Base-by-base conservation (phyloP, 2,797 vertebrate genomes). In the Miichthys miiuy region DNA sequence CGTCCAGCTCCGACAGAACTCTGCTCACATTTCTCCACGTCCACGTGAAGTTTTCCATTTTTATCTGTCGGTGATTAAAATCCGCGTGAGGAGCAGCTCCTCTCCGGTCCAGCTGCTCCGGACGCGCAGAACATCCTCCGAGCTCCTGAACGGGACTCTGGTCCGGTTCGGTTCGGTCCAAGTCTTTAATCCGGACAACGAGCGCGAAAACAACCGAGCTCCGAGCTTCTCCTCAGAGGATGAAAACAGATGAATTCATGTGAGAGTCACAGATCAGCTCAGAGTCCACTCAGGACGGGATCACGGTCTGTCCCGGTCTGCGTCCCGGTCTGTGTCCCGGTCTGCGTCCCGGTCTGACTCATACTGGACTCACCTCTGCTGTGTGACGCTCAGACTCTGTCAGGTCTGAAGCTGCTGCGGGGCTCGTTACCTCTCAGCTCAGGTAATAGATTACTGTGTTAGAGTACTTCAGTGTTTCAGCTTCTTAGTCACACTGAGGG, bases 21-120 rank as follows among this genome's bases (percentile, higher is more conserved):
- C 88, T 86, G 0, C 78, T 92, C 34, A 90, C 82, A 75, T 94
- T 93, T 56, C 51, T 87, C 91, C 87, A 87, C 47, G 4, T 5
- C 30, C 30, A 34, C 2, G 86, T 87, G 55, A 67, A 79, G 87
- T 94, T 94, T 54, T 92, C 91, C 93, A 94, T 94, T 0, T 21
- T 2, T 1, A 0, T 0, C 0, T 20, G 3, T 17, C 12, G 55
- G 18, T 1, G 1, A 17, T 60, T 62, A 71, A n/a, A 2, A 50
- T 58, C 66, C 66, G 6, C 42, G 0, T 0, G 9, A 3, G 25
- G 61, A 21, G 8, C 0, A 2, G 18, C 2, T 8, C 0, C 10
- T 21, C 41, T 21, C 17, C 57, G 5, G 3, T 20, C 4, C 30
- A 7, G 30, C 52, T n/a, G 18, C 67, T 34, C 41, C 44, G 1